Evolutionary conservation across 64 coral and sea anemone genomes (phyloP).

Genomic region (Astreopora myriophthalma): DNA sequence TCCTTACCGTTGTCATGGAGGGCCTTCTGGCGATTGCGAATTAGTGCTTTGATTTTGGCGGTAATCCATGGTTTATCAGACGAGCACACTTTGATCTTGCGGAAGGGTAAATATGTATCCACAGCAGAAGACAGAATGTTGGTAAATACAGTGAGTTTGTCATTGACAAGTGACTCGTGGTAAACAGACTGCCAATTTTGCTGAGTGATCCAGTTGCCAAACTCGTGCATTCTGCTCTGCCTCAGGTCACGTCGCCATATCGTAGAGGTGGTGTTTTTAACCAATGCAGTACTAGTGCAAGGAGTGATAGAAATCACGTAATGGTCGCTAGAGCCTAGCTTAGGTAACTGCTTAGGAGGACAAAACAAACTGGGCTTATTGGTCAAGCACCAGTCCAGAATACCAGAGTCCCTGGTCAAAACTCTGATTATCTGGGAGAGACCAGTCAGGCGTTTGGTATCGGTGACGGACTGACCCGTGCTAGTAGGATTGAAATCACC

Average conservation of each 20-base stretch:
- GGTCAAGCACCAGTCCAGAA: constrained; percentile 51
- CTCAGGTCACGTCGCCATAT: constrained; percentile 50
- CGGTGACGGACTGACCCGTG: neutral
- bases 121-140: constrained; percentile 54
- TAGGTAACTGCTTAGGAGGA: constrained; percentile 15
- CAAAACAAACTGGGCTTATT: constrained; percentile 2
- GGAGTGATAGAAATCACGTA: constrained; percentile 25
- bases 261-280: constrained; percentile 39
- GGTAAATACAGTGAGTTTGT: constrained; percentile 52
- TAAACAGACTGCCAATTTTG: constrained; percentile 59
- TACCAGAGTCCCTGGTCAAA: constrained; percentile 39
- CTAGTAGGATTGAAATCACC: constrained; percentile 53
- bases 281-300: neutral
- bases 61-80: constrained; percentile 73
- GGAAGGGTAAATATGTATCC: constrained; percentile 41
- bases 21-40: constrained; percentile 19
- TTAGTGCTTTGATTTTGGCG: constrained; percentile 44
- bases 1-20: constrained; percentile 69
- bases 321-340: constrained; percentile 19
- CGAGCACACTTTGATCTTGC: constrained; percentile 8
- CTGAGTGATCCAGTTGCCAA: constrained; percentile 54
- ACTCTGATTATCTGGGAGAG: neutral
- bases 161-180: neutral
- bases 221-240: constrained; percentile 58
- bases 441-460: constrained; percentile 8